Percentiles rank a stretch among this genome's conserved stretches.
Conservation (phyloP, 2,888 invertebrate species). For the Drosophila mimica region DNA sequence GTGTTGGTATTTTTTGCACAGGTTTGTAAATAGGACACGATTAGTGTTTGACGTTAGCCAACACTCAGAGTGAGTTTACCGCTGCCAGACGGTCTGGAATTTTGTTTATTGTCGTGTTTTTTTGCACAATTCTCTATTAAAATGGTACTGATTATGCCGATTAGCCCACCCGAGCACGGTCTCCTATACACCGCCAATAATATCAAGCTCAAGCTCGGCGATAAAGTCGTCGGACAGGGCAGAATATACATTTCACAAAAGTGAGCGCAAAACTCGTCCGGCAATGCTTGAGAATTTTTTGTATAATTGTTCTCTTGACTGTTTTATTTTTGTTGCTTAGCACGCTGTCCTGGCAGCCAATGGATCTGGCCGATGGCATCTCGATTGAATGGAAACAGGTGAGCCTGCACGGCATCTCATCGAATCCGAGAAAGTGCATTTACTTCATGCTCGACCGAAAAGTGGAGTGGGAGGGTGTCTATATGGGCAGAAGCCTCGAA, state of each 20-base stretch:
- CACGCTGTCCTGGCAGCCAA: conserved; percentile 83
- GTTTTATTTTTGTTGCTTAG: conserved; percentile 55
- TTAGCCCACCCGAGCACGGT: conserved; percentile 81
- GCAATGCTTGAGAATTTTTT: conserved; percentile 2
- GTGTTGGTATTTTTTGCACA: not conserved
- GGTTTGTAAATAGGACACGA: not conserved
- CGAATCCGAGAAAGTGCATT: conserved; percentile 81
- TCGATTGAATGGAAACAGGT: conserved; percentile 84
- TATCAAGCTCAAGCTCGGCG: conserved; percentile 82
- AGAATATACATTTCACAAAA: conserved; percentile 83
- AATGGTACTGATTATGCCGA: conserved; percentile 83
- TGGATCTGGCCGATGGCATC: conserved; percentile 79
- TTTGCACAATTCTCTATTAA: conserved; percentile 58
- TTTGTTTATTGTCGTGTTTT: conserved; percentile 48
- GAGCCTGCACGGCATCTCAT: conserved; percentile 83
- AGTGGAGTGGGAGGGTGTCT: conserved; percentile 83
- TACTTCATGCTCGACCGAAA: conserved; percentile 84
- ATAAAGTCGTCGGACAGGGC: conserved; percentile 79
- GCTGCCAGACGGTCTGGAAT: conserved; percentile 55
- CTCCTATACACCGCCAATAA: conserved; percentile 81
- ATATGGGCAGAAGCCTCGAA: conserved; percentile 61
- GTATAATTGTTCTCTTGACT: conserved; percentile 8
- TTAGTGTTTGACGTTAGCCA: conserved; percentile 21
- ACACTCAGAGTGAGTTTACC: conserved; percentile 45
- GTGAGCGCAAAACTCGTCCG: conserved; percentile 61